These are phyloP conservation scores for Plemyria rubiginata DNA, from an alignment of 2,888 invertebrate genomes.

Conservation along the genomic window DNA sequence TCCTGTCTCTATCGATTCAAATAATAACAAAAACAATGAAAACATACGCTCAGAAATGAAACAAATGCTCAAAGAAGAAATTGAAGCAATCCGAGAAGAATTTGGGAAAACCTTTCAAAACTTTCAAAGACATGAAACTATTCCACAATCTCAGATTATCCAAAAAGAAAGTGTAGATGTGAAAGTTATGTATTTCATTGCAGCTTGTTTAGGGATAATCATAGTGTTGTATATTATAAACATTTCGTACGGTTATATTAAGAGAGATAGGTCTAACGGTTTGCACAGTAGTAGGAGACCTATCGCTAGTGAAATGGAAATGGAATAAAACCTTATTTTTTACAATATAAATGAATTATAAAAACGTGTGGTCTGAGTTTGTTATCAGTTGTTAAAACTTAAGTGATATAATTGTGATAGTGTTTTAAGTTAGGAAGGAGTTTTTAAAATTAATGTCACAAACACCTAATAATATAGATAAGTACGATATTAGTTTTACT, in stretches of 20 bases:
- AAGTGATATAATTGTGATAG: background rate
- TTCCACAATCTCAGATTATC: constrained; percentile 9
- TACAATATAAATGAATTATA: background rate
- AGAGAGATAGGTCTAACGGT: constrained; percentile 7
- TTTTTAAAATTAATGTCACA: too few species aligned
- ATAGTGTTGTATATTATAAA: constrained; percentile 27
- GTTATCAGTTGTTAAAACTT: background rate
- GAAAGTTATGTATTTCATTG: constrained; percentile 36
- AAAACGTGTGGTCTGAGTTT: background rate
- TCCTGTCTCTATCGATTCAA: background rate
- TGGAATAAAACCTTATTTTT: constrained; percentile 17
- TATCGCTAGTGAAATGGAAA: constrained; percentile 30
- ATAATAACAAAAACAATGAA: constrained; percentile 13
- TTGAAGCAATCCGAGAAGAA: constrained; percentile 32
- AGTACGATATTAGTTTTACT: too few species aligned
- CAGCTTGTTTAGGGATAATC: constrained; percentile 29
- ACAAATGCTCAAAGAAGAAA: constrained; percentile 35
- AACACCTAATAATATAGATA: too few species aligned
- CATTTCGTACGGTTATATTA: constrained; percentile 1
- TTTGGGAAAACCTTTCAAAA: constrained; percentile 22
- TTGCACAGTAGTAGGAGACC: constrained; percentile 24
- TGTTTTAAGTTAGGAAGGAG: too few species aligned
- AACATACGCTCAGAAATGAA: constrained; percentile 31
- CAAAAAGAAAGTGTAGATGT: constrained; percentile 16
- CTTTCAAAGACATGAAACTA: constrained; percentile 9